Evolutionary conservation across 2,888 invertebrate species (phyloP), one percentile per base, ranked within the genome.

Genomic region (Gastracanthus pulcherrimus): DNA sequence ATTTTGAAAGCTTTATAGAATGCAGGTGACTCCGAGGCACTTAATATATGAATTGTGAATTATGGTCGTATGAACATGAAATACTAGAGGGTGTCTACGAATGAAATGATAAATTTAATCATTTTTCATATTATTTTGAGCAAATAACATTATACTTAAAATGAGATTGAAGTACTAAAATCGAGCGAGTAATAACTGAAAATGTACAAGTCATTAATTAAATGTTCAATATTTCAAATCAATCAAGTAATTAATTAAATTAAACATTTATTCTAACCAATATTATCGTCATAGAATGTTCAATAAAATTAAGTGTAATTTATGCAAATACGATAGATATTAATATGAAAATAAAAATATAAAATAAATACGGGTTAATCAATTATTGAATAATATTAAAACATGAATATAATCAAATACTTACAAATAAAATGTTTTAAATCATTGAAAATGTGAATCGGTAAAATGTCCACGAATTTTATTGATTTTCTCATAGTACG

Each of bases 1-100:
- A 89, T 88, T n/a, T 45, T 88, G 83, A 71, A 80, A 77, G 75
- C 34, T 74, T 64, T 70, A 72, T 41, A 70, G 16, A 13, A 26
- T 19, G 13, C 19, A 58, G 34, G 23, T 29, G n/a, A 29, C 26
- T 19, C n/a, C 34, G 6, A 11, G 16, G 16, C 7, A 23, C 2
- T 62, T 29, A 19, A 19, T 45, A 13, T 29, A 45, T 31, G 62
- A n/a, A 70, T 26, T n/a, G n/a, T n/a, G n/a, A n/a, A n/a, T n/a
- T n/a, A n/a, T n/a, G n/a, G n/a, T n/a, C 13, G 31, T 16, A 19
- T 64, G 9, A 19, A 58, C 26, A 26, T 60, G n/a, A 34, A 62
- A 34, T 23, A 45, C 2, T n/a, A 76, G 77, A 70, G 70, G 77
- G 76, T 76, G 76, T 60, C 60, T 69, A 67, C 76, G 34, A 58